These are phyloP conservation scores for Cyclargus thomasi DNA, from an alignment of 1,140 invertebrate species.

Conservation along the genomic window DNA sequence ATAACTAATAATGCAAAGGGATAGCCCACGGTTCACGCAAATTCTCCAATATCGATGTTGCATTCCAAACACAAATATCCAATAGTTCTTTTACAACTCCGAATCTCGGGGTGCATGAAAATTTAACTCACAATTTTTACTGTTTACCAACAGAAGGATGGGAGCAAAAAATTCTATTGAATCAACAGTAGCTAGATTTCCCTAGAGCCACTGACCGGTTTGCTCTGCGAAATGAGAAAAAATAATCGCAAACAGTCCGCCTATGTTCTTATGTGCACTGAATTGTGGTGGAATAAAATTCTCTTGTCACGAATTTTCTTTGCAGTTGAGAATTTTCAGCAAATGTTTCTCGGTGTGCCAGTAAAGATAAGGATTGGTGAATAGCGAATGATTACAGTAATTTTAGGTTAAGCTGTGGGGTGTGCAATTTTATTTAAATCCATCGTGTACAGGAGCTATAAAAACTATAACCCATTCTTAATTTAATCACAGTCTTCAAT, in stretches of 20 bases:
- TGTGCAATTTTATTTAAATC: no score
- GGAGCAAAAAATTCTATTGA: conserved; percentile 47
- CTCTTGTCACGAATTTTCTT: neutral
- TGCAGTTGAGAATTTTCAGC: neutral
- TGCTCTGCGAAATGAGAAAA: conserved; percentile 34
- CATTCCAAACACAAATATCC: conserved; percentile 7
- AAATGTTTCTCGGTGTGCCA: no score
- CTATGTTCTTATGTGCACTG: conserved; percentile 12
- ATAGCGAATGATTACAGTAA: no score
- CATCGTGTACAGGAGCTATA: no score
- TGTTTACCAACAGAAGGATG: conserved; percentile 38
- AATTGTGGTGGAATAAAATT: neutral
- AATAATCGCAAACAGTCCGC: conserved; percentile 14
- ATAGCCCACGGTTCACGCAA: neutral
- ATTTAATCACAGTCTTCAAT: no score
- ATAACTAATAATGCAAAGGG: no score
- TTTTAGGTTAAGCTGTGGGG: no score
- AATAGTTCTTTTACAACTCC: conserved; percentile 13
- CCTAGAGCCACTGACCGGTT: conserved; percentile 48
- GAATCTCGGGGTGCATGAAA: conserved; percentile 21
- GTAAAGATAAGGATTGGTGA: no score
- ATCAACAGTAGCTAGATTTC: conserved; percentile 53
- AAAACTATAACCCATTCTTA: no score
- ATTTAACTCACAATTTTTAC: conserved; percentile 36
- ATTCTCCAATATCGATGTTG: neutral